Evolutionary conservation across 2,888 invertebrate species (phyloP), one percentile per base, ranked within the genome.

Genomic region (Steromphala cineraria): DNA sequence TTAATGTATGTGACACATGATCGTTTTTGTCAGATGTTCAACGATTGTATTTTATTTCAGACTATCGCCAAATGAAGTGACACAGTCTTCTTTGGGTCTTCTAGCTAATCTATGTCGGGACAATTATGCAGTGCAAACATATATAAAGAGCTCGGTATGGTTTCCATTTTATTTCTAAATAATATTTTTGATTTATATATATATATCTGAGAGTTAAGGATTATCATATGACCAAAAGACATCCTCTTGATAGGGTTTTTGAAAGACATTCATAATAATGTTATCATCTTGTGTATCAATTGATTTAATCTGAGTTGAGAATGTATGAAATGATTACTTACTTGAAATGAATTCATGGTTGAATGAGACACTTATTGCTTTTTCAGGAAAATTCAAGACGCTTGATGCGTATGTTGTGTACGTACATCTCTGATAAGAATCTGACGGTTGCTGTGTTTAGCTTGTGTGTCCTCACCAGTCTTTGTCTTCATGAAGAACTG

Each of bases 91-190:
- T 75, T 84, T 92, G 40, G 91, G 92, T n/a, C 82, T 91, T 31
- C 78, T 93, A 56, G 91, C 91, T 21, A 92, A 92, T 79, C 86
- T 93, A 5, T 91, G 91, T 67, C 84, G 89, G 31, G 88, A 91
- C 78, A 92, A 90, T 84, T 85, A 88, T 76, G 86, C 90, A 62
- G 87, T 91, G 5, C 91, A 92, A 83, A 87, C 88, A 15, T 87
- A 85, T 78, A 87, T 92, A 24, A 93, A 90, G 84, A 89, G 88
- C 76, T 81, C 87, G 85, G 91, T 91, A 83, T 84, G 88, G 83
- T 15, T n/a, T 19, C n/a, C n/a, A 7, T 56, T 24, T 55, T 17
- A 40, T 46, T 36, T 36, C n/a, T n/a, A n/a, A n/a, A n/a, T n/a
- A n/a, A n/a, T n/a, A n/a, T n/a, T n/a, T n/a, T n/a, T n/a, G n/a